Conservation (phyloP, 2,113 vertebrate species). For the Anoura caudifer region DNA sequence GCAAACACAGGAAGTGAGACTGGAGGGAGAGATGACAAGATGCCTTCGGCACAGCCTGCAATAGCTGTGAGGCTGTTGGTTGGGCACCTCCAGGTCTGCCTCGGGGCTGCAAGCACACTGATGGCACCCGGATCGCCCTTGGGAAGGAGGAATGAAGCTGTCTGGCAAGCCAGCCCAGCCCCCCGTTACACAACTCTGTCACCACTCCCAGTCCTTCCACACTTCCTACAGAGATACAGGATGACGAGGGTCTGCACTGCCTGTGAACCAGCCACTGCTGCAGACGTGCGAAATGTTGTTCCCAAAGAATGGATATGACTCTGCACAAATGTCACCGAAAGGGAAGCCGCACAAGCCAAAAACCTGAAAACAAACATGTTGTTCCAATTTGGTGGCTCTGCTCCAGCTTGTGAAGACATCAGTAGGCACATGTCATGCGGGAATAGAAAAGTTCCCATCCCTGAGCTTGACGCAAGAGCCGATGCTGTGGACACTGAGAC, state of each 20-base stretch:
- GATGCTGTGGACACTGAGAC: conserved; percentile 91
- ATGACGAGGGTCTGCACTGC: conserved; percentile 98
- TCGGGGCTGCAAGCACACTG: conserved; percentile 97
- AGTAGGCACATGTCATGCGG: conserved; percentile 98
- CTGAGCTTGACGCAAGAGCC: conserved; percentile 95
- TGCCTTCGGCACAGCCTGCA: conserved; percentile 95
- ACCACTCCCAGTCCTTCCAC: conserved; percentile 99
- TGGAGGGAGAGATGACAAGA: conserved; percentile 93
- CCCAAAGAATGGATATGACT: conserved; percentile 95
- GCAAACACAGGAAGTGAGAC: conserved; percentile 97
- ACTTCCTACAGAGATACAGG: conserved; percentile 99
- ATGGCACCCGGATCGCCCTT: conserved; percentile 98
- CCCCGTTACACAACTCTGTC: conserved; percentile 93
- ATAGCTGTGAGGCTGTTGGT: conserved; percentile 94
- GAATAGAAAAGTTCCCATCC: conserved; percentile 93
- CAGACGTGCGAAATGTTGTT: conserved; percentile 91
- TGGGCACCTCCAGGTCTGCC: conserved; percentile 95
- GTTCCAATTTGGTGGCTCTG: conserved; percentile 96
- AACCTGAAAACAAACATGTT: conserved; percentile 99
- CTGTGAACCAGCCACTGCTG: conserved; percentile 91
- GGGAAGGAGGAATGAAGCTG: conserved; percentile 94
- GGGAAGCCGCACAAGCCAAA: conserved; percentile 92
- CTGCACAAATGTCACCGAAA: conserved; percentile 91
- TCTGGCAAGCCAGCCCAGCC: conserved; percentile 95
- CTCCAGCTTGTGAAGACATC: conserved; percentile 97